Conservation (phyloP, 2,888 invertebrate genomes). For the Antheraea assamensis region DNA sequence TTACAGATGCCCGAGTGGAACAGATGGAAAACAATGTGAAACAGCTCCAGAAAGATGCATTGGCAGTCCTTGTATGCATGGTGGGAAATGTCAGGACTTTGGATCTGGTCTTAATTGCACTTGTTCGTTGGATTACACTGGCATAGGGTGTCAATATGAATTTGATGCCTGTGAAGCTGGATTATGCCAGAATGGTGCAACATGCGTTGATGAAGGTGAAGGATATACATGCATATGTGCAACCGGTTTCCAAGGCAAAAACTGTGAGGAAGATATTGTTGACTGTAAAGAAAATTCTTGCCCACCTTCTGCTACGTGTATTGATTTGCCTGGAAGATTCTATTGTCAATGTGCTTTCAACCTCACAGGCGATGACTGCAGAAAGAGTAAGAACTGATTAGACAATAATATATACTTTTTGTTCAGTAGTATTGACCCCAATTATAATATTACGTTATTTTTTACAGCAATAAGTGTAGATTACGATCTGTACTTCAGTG, state of each 20-base stretch:
- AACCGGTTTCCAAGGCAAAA: slow-evolving; percentile 89
- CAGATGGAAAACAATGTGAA: slow-evolving; percentile 98
- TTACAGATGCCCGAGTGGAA: slow-evolving; percentile 93
- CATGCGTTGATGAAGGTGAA: slow-evolving; percentile 92
- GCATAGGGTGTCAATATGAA: slow-evolving; percentile 96
- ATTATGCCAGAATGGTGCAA: slow-evolving; percentile 96
- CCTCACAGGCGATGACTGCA: slow-evolving; percentile 97
- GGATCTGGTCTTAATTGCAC: slow-evolving; percentile 97
- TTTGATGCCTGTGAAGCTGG: slow-evolving; percentile 95
- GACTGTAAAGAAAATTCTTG: slow-evolving; percentile 97
- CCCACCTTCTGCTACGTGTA: slow-evolving; percentile 95
- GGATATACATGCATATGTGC: slow-evolving; percentile 94
- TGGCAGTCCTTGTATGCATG: slow-evolving; percentile 97
- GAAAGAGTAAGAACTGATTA: slow-evolving; percentile 88
- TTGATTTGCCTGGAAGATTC: slow-evolving; percentile 94
- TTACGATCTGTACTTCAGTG: slow-evolving; percentile 97
- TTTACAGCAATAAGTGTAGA: slow-evolving; percentile 97
- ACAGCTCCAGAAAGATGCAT: slow-evolving; percentile 97
- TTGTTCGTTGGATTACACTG: slow-evolving; percentile 92
- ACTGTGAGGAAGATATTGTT: slow-evolving; percentile 94
- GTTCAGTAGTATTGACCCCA: not conserved
- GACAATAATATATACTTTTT: not conserved
- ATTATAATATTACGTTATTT: slow-evolving; percentile 13
- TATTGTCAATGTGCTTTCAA: slow-evolving; percentile 99
- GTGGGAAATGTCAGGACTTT: slow-evolving; percentile 97